Evolutionary conservation across 2,797 vertebrate species (phyloP).

Genomic region (Tinamus major): DNA sequence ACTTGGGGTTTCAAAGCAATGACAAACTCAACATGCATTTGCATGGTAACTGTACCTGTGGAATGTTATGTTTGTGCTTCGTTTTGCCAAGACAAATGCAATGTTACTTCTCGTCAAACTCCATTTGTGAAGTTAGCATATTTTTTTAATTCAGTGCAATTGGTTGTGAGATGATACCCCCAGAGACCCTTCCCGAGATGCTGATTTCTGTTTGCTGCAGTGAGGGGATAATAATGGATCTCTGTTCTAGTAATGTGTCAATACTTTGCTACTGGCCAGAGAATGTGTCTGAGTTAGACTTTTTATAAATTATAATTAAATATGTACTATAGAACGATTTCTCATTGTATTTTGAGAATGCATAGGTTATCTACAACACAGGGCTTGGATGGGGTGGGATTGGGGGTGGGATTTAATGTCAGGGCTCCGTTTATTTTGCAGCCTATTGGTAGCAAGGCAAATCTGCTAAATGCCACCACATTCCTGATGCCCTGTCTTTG

Average conservation of each 20-base stretch:
- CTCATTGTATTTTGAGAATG: conserved; percentile 72
- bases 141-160: conserved; percentile 61
- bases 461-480: conserved; percentile 67
- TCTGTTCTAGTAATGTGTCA: conserved; percentile 73
- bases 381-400: background rate
- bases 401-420: conserved; percentile 48
- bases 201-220: conserved; percentile 66
- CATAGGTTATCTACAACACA: conserved; percentile 67
- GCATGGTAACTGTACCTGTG: conserved; percentile 79
- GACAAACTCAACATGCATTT: conserved; percentile 77
- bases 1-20: conserved; percentile 66
- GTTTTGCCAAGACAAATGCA: conserved; percentile 72
- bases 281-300: conserved; percentile 75
- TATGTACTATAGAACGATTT: conserved; percentile 75
- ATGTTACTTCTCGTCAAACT: conserved; percentile 67
- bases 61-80: conserved; percentile 67
- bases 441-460: conserved; percentile 64
- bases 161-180: conserved; percentile 35
- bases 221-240: conserved; percentile 64
- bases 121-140: conserved; percentile 68
- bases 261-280: conserved; percentile 79
- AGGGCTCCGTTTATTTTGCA: conserved; percentile 73
- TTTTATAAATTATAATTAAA: conserved; percentile 76
- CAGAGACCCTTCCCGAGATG: conserved; percentile 55
- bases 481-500: conserved; percentile 51